These are phyloP conservation scores for Priapulus caudatus DNA, from an alignment of 2,888 invertebrate species.

Conservation along the genomic window DNA sequence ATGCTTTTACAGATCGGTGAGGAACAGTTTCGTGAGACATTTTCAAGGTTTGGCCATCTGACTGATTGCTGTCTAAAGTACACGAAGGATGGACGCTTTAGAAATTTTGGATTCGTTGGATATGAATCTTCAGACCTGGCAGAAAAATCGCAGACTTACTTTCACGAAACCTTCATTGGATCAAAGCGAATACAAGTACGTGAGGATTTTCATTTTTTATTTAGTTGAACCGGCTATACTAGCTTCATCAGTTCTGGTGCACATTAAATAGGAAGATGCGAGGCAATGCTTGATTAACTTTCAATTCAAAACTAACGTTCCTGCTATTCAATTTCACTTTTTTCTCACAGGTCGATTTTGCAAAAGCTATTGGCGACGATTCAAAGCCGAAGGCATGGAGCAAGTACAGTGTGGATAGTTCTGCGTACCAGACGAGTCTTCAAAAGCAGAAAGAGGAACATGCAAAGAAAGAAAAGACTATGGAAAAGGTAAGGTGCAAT, in stretches of 20 bases:
- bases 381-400: conserved; percentile 82
- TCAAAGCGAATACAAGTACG: conserved; percentile 59
- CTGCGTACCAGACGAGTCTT: conserved; percentile 48
- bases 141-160: conserved; percentile 57
- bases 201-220: conserved; percentile 1
- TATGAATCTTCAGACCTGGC: conserved; percentile 71
- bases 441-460: no score
- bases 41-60: conserved; percentile 44
- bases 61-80: conserved; percentile 90
- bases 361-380: conserved; percentile 38
- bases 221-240: no score
- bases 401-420: conserved; percentile 69
- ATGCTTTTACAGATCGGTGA: neutral
- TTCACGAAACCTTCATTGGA: conserved; percentile 71
- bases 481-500: no score
- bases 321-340: no score
- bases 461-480: no score
- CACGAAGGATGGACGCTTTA: conserved; percentile 76
- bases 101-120: conserved; percentile 87
- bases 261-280: no score
- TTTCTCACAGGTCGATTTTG: conserved; percentile 49
- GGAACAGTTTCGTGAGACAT: neutral
- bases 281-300: no score
- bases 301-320: no score
- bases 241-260: no score